Evolutionary conservation across 2,888 invertebrate genomes (phyloP), one percentile per base, ranked within the genome.

Genomic region (Phytoseiulus persimilis): DNA sequence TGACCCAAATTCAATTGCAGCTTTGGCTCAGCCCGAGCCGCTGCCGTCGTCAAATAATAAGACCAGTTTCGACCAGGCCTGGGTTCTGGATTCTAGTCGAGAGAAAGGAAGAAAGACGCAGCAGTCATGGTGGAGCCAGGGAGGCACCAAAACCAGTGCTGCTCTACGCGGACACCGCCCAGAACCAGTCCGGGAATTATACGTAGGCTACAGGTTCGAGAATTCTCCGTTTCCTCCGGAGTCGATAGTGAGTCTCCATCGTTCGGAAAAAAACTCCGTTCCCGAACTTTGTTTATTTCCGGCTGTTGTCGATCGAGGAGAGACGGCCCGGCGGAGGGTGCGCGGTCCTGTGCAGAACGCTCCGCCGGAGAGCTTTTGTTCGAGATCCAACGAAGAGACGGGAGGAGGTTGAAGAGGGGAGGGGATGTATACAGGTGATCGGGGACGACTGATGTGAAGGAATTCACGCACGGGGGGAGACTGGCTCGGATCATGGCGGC

Each of bases 351-450:
- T 23, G 28, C 65, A 65, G 65, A 65, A 65, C 65, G 1, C 18
- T 65, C 18, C 65, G 28, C 18, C 23, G 65, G 65, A 65, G 65
- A 65, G 65, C 65, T 65, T 65, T 65, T 65, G 65, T 65, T 65
- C 65, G 65, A 65, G 65, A 65, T 65, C 65, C 65, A 28, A 65
- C 65, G 65, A 65, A 65, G 65, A 65, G 65, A 65, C 14, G 65
- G 18, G 65, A 65, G 65, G 65, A 65, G 65, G 18, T 65, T 6
- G 18, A 65, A 23, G 28, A 23, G 65, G 65, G 65, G 18, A 65
- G 65, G 65, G 65, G 65, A 65, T 65, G 65, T 65, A 65, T 65
- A 65, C 65, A 65, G 65, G 65, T 65, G 65, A 65, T 65, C 65
- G 65, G 65, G 65, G 65, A 65, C 65, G 65, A 65, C 65, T 65